Base-by-base conservation (phyloP, 1,140 invertebrate species). In the Adelges cooleyi region DNA sequence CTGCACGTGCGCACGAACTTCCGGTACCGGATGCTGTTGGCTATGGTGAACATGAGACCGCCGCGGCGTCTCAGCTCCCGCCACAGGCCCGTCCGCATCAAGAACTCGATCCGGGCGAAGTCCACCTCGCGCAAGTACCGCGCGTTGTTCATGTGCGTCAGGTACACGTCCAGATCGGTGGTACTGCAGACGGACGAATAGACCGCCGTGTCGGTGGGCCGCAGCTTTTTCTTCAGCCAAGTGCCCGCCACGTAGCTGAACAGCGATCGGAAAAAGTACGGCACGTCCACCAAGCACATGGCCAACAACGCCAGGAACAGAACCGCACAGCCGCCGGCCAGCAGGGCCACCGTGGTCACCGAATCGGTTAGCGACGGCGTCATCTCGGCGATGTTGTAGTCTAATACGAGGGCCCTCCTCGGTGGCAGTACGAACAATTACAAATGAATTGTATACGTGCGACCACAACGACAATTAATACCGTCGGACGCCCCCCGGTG, bases 61-160 rank as follows among this genome's bases (percentile, higher is more conserved):
- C 85, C 84, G 59, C 85, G 82, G 0, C 78, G 77, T 46, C 81
- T 79, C 40, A 89, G 85, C 68, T 83, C 83, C 18, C 80, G 76
- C 73, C 86, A 89, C 0, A 90, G 75, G 25, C 82, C 81, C 0
- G 84, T 88, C 13, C 87, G 78, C 73, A 90, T 83, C 74, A 87
- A 90, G 73, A 91, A 90, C 71, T 90, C 86, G 0, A 85, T 84
- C 38, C 88, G 76, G 0, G 86, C 89, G 74, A 92, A 92, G 73
- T 93, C 90, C 70, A 92, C 74, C 71, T 92, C 90, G 13, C 90
- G 80, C 5, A 92, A 76, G 70, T 90, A 92, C 2, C 88, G 78
- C 0, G 87, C 84, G 75, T 92, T 92, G 75, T 93, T 93, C 89
- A 92, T 92, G 71, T 92, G 89, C 68, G 83, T 85, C 4, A 90